Base-by-base conservation (phyloP, 2,113 vertebrate species). In the Pica pica region DNA sequence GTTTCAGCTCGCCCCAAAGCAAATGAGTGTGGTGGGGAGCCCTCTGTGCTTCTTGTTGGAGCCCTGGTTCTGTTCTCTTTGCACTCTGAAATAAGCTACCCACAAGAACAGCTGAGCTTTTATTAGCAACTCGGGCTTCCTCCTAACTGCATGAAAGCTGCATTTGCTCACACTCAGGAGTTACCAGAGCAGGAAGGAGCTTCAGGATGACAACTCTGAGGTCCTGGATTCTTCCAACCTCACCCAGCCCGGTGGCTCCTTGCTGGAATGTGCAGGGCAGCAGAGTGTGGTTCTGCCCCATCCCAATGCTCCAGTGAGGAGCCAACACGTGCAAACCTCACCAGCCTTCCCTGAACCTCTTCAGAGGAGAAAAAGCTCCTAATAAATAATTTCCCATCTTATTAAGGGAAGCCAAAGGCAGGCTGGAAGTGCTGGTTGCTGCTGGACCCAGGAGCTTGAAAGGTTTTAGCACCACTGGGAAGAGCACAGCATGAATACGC, bases 221-320 rank as follows among this genome's bases (percentile, higher is more conserved):
- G 12, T 83, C 21, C 31, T n/a, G 33, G 9, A 9, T 68, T n/a
- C 47, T 65, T 78, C 55, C 5, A 59, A 3, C 35, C 47, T 50
- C 60, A 33, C 13, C 21, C 20, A 28, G 1, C 6, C 20, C 31
- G 2, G 5, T 16, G 27, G 13, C 10, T 26, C 7, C n/a, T 0
- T 3, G 31, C 47, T 18, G 6, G 2, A 6, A 18, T 22, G 28
- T 1, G 13, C 5, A 0, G 35, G 27, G 16, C 27, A 65, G n/a
- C 77, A 42, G 50, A 42, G 30, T 1, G 0, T 1, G 1, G 20
- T 47, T 87, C 57, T 49, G 63, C 33, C 20, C 35, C 33, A 42
- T 30, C 37, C 68, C 30, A 27, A 13, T 26, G 20, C 68, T 55
- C 10, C 10, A 33, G 42, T 20, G 57, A 65, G 71, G 3, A 55